A percentile compares a stretch with the other conserved stretches of the same genome.
Evolutionary conservation across 2,797 vertebrate species (phyloP).

Genomic region (Tarsius wallacei): DNA sequence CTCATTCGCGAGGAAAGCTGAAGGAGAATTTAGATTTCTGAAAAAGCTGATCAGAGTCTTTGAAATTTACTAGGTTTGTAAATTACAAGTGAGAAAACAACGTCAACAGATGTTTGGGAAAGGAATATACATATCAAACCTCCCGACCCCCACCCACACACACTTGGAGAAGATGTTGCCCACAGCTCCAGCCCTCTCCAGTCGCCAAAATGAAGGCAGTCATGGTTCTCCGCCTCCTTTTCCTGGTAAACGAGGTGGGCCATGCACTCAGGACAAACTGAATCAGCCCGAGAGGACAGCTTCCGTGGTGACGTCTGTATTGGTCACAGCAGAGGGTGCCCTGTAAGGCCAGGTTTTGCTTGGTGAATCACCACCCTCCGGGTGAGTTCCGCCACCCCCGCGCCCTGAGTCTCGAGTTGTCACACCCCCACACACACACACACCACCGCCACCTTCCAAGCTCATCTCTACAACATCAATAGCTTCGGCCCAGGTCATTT

Average conservation of each 20-base stretch:
- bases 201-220: not conserved
- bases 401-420: not conserved
- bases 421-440: accelerated
- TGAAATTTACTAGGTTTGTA: slow-evolving; percentile 66
- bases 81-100: slow-evolving; percentile 58
- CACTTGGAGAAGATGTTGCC: not conserved
- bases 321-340: not conserved
- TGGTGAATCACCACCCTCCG: too few species aligned
- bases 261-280: slow-evolving; percentile 28
- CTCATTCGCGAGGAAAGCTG: slow-evolving; percentile 29
- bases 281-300: not conserved
- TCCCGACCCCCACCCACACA: not conserved
- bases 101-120: slow-evolving; percentile 65
- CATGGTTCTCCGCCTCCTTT: not conserved
- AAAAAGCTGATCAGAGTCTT: slow-evolving; percentile 7
- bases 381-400: not conserved
- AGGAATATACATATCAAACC: not conserved
- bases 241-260: not conserved
- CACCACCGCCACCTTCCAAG: not conserved
- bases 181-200: not conserved
- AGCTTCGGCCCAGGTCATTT: not conserved
- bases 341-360: not conserved
- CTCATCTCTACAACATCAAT: not conserved
- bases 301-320: not conserved
- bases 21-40: not conserved